Evolutionary conservation across 2,888 invertebrate genomes (phyloP), one percentile per base, ranked within the genome.

Genomic region (Keiferia lycopersicella): DNA sequence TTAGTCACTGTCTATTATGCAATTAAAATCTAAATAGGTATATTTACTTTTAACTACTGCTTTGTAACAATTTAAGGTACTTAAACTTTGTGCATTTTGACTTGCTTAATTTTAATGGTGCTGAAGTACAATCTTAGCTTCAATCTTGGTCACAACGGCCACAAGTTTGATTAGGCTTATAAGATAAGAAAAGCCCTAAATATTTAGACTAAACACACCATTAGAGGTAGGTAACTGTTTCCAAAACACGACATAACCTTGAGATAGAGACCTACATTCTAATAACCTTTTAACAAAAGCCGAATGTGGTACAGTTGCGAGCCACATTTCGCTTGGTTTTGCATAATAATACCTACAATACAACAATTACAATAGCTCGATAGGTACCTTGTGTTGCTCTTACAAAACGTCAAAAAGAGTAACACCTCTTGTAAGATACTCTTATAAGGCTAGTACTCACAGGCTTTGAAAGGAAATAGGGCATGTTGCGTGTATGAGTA

Each of bases 321-420:
- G 75, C 82, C 81, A 82, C 80, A 83, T 83, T 84, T 83, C 76
- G 76, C 71, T 73, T 73, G 70, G 71, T 83, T 89, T 90, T 87
- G 89, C 89, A 90, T 91, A 86, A 88, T 89, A 88, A 88, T n/a
- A n/a, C n/a, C n/a, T n/a, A n/a, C n/a, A n/a, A n/a, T 86, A 79
- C 79, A 75, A 88, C 88, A 88, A 87, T 88, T 53, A 53, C 51
- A 53, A 53, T 26, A 77, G 79, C 69, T 71, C 76, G 73, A 82
- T 78, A 74, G 76, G 73, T 74, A 72, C 67, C 69, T 70, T 68
- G 68, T 67, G 77, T 79, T 76, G 76, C 48, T 45, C 45, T 90
- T 88, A 82, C 90, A 87, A 88, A 88, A 87, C 77, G 73, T 66
- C 74, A 74, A 77, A 80, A 80, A 76, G 73, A 76, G 76, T 76